A percentile compares a stretch with the other conserved stretches of the same genome.
Evolutionary conservation across 2,113 vertebrate species (phyloP).

Genomic region (Trichechus manatus): DNA sequence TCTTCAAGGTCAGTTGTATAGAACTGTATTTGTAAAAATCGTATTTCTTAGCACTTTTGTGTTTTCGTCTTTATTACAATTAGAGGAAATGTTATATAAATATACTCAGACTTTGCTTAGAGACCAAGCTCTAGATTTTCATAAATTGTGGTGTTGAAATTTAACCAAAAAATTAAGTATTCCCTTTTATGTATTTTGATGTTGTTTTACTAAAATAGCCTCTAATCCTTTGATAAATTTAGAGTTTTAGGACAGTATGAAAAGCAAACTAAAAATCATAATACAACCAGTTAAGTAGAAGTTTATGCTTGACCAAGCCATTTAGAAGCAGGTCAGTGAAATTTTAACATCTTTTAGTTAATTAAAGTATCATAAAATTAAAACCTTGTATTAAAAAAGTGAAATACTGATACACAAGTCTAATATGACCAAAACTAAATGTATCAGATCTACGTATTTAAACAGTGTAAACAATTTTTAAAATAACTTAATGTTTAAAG

Average conservation of each 20-base stretch:
- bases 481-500: conserved; percentile 30
- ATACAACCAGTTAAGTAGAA: conserved; percentile 28
- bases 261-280: conserved; percentile 61
- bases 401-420: conserved; percentile 29
- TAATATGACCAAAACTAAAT: not conserved
- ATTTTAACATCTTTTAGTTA: conserved; percentile 40
- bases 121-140: conserved; percentile 6
- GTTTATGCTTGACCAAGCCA: conserved; percentile 24
- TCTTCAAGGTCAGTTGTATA: not conserved
- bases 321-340: conserved; percentile 9
- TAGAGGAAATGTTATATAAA: conserved; percentile 26
- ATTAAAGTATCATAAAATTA: conserved; percentile 39
- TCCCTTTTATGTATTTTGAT: not conserved
- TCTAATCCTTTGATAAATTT: not conserved
- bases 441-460: not conserved
- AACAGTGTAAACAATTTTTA: not conserved
- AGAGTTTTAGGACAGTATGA: not conserved
- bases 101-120: conserved; percentile 10
- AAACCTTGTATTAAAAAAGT: conserved; percentile 36
- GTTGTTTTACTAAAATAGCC: conserved; percentile 51
- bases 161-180: conserved; percentile 14
- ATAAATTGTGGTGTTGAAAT: conserved; percentile 19
- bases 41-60: not conserved
- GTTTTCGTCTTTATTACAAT: conserved; percentile 20
- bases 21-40: not conserved